Conservation (phyloP, 23 tunicate genomes). For the Trididemnum nubilum region DNA sequence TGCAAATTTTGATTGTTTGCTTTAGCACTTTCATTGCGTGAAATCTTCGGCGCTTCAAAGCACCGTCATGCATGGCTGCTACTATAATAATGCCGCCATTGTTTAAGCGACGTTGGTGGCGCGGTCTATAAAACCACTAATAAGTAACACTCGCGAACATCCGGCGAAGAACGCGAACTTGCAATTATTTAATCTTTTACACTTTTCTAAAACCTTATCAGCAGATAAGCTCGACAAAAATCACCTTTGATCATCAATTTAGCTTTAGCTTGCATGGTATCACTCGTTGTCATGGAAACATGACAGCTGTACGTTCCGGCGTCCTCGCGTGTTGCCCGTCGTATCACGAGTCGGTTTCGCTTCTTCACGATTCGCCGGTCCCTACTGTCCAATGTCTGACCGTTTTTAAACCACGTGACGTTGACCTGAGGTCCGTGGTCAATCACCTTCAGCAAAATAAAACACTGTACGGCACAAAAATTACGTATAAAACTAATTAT, state of each 20-base stretch:
- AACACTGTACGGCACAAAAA: no score
- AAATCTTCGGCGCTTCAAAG: not conserved
- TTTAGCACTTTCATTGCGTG: not conserved
- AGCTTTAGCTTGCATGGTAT: constrained; percentile 69
- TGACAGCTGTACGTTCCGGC: constrained; percentile 72
- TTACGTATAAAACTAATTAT: no score
- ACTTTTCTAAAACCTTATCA: no score
- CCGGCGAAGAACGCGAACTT: no score
- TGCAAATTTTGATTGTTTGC: not conserved
- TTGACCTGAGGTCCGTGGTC: constrained; percentile 39
- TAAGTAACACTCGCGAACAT: no score
- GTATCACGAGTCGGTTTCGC: constrained; percentile 49
- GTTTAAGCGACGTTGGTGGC: constrained; percentile 1
- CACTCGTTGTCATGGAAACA: constrained; percentile 35
- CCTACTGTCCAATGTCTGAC: constrained; percentile 14
- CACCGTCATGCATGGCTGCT: not conserved
- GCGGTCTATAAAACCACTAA: no score
- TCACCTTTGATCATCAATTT: constrained; percentile 83
- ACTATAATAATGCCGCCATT: not conserved
- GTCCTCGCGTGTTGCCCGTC: constrained; percentile 41
- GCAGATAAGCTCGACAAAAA: no score
- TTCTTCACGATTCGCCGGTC: constrained; percentile 37
- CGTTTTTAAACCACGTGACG: constrained; percentile 87
- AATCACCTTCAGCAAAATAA: constrained; percentile 39
- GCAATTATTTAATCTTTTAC: no score